These are phyloP conservation scores for Drosophila aldrichi DNA, from an alignment of 2,888 invertebrate species.

Conservation along the genomic window DNA sequence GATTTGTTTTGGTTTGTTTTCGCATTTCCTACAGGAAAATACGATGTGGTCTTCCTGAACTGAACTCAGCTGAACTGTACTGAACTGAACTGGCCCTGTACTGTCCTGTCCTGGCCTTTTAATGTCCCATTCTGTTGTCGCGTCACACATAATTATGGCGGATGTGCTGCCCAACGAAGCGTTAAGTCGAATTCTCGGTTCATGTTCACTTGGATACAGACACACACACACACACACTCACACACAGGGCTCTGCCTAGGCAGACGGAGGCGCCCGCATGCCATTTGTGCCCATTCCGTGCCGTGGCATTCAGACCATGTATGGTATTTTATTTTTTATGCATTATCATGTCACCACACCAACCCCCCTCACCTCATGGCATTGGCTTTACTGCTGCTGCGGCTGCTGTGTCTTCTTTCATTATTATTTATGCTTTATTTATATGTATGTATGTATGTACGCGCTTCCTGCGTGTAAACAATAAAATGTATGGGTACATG, in stretches of 20 bases:
- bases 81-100: conserved; percentile 5
- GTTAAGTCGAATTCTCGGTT: conserved; percentile 78
- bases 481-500: conserved; percentile 63
- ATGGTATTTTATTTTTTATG: conserved; percentile 80
- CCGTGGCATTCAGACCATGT: conserved; percentile 57
- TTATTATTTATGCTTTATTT: conserved; percentile 81
- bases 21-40: conserved; percentile 50
- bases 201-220: conserved; percentile 44
- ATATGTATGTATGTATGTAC: conserved; percentile 62
- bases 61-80: conserved; percentile 20
- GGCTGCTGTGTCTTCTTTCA: conserved; percentile 62
- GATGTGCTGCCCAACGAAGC: conserved; percentile 79
- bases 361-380: conserved; percentile 5
- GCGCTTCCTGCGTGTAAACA: conserved; percentile 76
- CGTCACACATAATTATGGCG: conserved; percentile 82
- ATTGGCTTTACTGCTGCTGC: conserved; percentile 15
- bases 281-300: conserved; percentile 59
- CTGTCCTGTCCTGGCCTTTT: conserved; percentile 48
- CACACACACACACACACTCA: not conserved
- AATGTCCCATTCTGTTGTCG: conserved; percentile 73
- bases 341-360: conserved; percentile 66
- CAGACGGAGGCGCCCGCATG: conserved; percentile 38
- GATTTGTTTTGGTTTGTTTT: conserved; percentile 30
- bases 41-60: conserved; percentile 40
- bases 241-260: conserved; percentile 11